A percentile compares a stretch with the other conserved stretches of the same genome.
These are phyloP conservation scores for Piaya cayana DNA, from an alignment of 2,113 vertebrate species.

Conservation along the genomic window DNA sequence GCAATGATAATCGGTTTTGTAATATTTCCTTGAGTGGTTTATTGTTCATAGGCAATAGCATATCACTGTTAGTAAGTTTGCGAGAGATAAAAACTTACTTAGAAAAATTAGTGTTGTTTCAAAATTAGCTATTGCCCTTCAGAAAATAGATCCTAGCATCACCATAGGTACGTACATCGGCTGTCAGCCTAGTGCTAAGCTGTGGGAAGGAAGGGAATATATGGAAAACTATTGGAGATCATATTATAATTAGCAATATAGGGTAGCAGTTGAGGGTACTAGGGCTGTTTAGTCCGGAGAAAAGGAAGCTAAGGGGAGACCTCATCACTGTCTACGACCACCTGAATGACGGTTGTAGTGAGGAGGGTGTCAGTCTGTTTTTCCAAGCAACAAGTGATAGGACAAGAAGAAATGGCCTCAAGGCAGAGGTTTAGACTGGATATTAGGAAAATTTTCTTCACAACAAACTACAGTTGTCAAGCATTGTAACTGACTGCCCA, in stretches of 20 bases:
- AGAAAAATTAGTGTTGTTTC: neutral
- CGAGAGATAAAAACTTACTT: neutral
- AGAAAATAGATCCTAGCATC: neutral
- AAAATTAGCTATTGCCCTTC: neutral
- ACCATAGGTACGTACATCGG: neutral
- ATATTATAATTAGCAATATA: neutral
- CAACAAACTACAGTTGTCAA: too few species aligned
- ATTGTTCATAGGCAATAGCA: neutral
- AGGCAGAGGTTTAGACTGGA: too few species aligned
- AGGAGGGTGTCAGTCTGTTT: too few species aligned
- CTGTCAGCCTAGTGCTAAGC: neutral
- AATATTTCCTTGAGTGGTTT: neutral
- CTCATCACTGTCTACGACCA: too few species aligned
- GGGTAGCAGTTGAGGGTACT: neutral
- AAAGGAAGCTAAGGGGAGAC: too few species aligned
- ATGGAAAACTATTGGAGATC: neutral
- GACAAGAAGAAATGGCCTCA: too few species aligned
- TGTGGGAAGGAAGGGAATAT: neutral
- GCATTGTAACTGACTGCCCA: too few species aligned
- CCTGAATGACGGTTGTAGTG: too few species aligned
- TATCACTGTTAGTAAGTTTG: neutral
- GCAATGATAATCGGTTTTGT: neutral
- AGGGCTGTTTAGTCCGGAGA: too few species aligned
- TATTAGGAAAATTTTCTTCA: too few species aligned
- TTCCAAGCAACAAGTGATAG: too few species aligned